Evolutionary conservation across 2,797 vertebrate species (phyloP).

Genomic region (Chloroceryle inda): DNA sequence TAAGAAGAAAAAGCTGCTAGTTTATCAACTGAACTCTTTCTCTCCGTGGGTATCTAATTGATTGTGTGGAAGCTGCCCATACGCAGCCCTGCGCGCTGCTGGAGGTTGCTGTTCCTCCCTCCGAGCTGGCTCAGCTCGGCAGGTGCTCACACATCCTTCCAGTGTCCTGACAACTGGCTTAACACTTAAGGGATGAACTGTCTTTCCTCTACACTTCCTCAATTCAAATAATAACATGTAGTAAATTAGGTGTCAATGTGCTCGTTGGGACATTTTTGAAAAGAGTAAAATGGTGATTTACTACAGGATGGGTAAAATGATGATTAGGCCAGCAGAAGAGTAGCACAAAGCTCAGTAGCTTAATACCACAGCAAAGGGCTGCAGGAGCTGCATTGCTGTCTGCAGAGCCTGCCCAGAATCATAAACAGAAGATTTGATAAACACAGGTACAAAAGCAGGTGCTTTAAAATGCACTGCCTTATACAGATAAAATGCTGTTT

Average conservation of each 20-base stretch:
- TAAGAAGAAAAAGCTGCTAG: background rate
- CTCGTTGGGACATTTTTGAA: background rate
- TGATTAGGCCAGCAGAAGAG: background rate
- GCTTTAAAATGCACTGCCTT: background rate
- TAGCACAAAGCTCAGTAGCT: background rate
- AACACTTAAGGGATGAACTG: background rate
- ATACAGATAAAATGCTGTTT: background rate
- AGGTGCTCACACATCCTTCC: background rate
- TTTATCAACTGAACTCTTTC: background rate
- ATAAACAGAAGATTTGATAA: background rate
- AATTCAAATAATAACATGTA: background rate
- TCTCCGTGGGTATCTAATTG: background rate
- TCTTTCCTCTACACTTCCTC: background rate
- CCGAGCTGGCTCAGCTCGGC: background rate
- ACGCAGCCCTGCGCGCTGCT: background rate
- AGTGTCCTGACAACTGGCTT: background rate
- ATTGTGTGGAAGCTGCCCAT: background rate
- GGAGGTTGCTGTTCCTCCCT: constrained; percentile 26
- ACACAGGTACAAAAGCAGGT: background rate
- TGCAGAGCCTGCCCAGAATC: background rate
- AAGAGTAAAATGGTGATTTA: background rate
- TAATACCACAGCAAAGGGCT: background rate
- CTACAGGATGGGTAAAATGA: background rate
- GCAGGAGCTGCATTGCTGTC: background rate
- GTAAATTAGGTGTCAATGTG: background rate